These are phyloP conservation scores for Littorina saxatilis DNA, from an alignment of 1,140 invertebrate species.

Conservation along the genomic window DNA sequence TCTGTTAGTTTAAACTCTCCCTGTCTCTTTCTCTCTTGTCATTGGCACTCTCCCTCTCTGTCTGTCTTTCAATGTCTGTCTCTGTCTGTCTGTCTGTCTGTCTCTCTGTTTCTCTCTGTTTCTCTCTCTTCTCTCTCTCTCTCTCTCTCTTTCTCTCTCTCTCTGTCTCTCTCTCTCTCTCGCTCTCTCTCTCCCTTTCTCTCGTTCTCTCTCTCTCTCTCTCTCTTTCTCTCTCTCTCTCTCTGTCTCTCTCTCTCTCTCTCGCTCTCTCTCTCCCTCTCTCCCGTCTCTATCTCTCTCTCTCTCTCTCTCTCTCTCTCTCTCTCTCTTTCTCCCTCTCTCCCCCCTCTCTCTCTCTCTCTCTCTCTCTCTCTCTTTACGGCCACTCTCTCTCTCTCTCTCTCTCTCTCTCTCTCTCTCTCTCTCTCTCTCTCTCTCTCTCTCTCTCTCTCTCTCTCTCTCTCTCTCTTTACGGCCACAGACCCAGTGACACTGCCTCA, in stretches of 20 bases:
- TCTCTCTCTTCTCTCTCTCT: constrained; percentile 4
- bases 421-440: neutral
- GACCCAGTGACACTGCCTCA: too few species aligned
- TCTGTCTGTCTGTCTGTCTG: neutral
- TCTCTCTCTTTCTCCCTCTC: neutral
- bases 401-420: neutral
- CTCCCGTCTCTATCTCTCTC: neutral
- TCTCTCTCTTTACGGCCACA: too few species aligned
- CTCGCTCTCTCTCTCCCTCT: neutral
- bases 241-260: neutral
- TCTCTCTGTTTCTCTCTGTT: neutral
- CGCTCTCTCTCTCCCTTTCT: too few species aligned
- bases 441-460: neutral
- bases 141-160: constrained; percentile 3
- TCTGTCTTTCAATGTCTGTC: neutral
- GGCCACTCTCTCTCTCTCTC: neutral
- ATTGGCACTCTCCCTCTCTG: neutral
- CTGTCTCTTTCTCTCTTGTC: too few species aligned
- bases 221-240: neutral
- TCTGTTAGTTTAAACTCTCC: neutral
- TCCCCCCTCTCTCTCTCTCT: neutral
- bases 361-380: neutral
- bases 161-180: too few species aligned
- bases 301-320: neutral
- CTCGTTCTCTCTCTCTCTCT: neutral